Percentiles rank a stretch among this genome's conserved stretches.
phyloP scores from a whole-genome alignment of 2,888 invertebrate species.

The Sesia apiformis region DNA sequence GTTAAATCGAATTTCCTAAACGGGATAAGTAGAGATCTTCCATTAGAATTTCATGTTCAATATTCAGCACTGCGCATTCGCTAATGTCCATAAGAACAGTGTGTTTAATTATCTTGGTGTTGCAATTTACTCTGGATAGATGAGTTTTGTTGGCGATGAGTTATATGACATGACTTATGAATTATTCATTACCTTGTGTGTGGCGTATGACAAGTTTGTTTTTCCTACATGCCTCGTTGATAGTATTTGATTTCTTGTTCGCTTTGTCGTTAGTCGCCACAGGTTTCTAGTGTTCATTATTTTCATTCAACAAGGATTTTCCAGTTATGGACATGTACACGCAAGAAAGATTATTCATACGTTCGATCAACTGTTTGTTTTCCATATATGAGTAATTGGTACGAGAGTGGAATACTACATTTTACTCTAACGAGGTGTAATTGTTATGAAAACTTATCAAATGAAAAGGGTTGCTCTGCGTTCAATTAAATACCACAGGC shows the following conservation, averaged over 20 bases:
- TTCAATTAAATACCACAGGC: too few species aligned
- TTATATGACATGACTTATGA: neutral
- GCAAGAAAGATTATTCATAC: slow-evolving; percentile 23
- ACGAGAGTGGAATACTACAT: too few species aligned
- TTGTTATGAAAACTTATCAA: too few species aligned
- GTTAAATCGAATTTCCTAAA: neutral
- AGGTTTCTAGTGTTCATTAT: slow-evolving; percentile 44
- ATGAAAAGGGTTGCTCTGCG: too few species aligned
- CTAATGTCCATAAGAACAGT: neutral
- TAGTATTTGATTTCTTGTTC: slow-evolving; percentile 24
- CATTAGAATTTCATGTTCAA: neutral
- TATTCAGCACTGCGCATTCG: neutral
- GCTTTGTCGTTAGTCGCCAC: slow-evolving; percentile 15
- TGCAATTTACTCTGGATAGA: slow-evolving; percentile 10
- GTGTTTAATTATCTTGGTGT: slow-evolving; percentile 2
- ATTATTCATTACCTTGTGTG: neutral
- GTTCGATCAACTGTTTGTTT: slow-evolving; percentile 29
- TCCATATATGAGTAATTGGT: slow-evolving; percentile 29
- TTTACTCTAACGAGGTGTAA: too few species aligned
- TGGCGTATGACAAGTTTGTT: slow-evolving; percentile 15
- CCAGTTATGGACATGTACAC: slow-evolving; percentile 23
- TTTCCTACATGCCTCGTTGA: slow-evolving; percentile 17
- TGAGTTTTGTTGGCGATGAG: neutral
- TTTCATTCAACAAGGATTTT: slow-evolving; percentile 53
- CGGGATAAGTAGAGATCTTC: neutral